phyloP scores from a whole-genome alignment of 2,888 invertebrate species.

The Margaritifera margaritifera region DNA sequence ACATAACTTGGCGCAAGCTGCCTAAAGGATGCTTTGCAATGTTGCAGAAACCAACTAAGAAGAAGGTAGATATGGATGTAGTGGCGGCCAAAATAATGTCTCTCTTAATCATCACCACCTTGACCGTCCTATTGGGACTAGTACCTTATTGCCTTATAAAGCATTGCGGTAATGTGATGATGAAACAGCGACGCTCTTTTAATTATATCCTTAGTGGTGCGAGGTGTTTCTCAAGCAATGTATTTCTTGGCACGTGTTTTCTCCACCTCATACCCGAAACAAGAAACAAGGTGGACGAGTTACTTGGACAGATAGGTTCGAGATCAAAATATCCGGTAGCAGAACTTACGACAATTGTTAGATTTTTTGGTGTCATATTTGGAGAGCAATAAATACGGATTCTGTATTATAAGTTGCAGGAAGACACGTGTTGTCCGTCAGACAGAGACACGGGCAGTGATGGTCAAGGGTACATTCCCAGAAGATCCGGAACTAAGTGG shows the following conservation, averaged over 20 bases:
- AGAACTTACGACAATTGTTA: conserved; percentile 61
- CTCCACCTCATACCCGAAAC: conserved; percentile 64
- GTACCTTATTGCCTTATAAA: conserved; percentile 57
- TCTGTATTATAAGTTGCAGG: conserved; percentile 55
- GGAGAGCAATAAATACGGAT: conserved; percentile 60
- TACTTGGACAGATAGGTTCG: conserved; percentile 57
- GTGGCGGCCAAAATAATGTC: conserved; percentile 63
- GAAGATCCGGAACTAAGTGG: conserved; percentile 30
- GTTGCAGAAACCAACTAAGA: conserved; percentile 25
- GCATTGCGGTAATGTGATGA: conserved; percentile 48
- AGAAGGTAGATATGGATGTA: conserved; percentile 57
- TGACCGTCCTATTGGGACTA: conserved; percentile 58
- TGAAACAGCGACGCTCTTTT: conserved; percentile 44
- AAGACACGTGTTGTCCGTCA: conserved; percentile 25
- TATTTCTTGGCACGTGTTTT: conserved; percentile 62
- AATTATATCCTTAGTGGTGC: conserved; percentile 59
- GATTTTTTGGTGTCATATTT: conserved; percentile 63
- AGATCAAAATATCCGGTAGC: conserved; percentile 60
- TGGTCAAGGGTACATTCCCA: conserved; percentile 29
- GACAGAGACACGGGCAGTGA: conserved; percentile 25
- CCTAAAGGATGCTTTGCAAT: conserved; percentile 7
- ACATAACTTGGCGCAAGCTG: too few species aligned
- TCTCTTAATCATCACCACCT: conserved; percentile 51
- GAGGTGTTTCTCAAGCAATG: conserved; percentile 60
- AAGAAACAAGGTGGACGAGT: conserved; percentile 52